Percentiles rank a stretch among this genome's conserved stretches.
Conservation (phyloP, 2,797 vertebrate species). For the Prionace glauca region DNA sequence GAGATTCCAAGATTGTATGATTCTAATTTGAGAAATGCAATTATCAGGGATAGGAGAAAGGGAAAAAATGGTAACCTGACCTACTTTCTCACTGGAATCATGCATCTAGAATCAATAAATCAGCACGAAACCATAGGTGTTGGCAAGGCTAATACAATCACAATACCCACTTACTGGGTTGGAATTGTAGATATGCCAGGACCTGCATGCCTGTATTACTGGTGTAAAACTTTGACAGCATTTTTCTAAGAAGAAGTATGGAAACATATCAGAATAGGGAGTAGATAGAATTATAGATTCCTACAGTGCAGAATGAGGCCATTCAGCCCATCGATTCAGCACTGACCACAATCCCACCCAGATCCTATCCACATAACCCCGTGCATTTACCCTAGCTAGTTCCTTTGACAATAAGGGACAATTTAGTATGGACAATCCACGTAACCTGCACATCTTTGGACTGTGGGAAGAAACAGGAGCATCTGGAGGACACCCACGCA, state of each 20-base stretch:
- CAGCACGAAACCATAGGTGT: not conserved
- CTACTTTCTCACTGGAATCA: not conserved
- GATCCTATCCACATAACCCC: no score
- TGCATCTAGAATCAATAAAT: not conserved
- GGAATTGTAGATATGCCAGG: not conserved
- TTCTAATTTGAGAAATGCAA: not conserved
- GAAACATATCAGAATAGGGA: not conserved
- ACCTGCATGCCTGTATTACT: not conserved
- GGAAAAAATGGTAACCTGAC: not conserved
- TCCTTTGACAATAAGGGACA: no score
- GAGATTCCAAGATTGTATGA: no score
- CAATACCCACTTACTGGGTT: not conserved
- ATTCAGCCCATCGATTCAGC: no score
- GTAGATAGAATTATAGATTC: not conserved
- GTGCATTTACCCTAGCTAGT: no score
- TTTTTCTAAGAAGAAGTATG: not conserved
- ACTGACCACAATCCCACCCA: no score
- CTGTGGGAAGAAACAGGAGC: no score
- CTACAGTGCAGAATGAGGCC: no score
- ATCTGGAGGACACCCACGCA: no score
- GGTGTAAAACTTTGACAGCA: not conserved
- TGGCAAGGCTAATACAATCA: not conserved
- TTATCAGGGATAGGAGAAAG: not conserved
- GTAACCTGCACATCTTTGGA: no score
- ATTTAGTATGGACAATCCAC: no score